These are phyloP conservation scores for Oryctes rhinoceros DNA, from an alignment of 1,140 invertebrate species.

Conservation along the genomic window DNA sequence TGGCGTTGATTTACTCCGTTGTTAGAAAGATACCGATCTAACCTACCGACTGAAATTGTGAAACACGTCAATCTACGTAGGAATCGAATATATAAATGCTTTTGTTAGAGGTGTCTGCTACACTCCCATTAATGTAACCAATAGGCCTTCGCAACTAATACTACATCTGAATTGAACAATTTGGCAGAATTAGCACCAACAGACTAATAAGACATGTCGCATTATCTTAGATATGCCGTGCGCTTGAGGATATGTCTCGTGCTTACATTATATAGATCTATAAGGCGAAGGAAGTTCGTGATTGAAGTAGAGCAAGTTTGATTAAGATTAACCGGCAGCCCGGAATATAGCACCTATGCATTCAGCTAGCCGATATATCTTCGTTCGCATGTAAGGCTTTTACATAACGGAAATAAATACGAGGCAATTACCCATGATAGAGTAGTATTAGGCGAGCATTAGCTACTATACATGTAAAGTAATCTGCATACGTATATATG, in stretches of 20 bases:
- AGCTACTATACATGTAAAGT: background rate
- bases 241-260: background rate
- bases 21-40: too few relatives aligned
- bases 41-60: too few relatives aligned
- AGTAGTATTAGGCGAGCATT: background rate
- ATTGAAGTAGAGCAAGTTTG: background rate
- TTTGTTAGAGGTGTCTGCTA: too few relatives aligned
- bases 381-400: background rate
- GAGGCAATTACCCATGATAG: background rate
- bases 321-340: background rate
- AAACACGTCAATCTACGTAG: too few relatives aligned
- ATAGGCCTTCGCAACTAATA: background rate
- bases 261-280: background rate
- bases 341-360: background rate
- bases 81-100: too few relatives aligned
- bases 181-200: background rate
- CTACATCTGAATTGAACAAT: background rate
- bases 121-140: too few relatives aligned
- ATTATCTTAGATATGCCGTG: background rate
- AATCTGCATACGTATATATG: background rate
- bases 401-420: conserved; percentile 15
- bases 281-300: background rate
- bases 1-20: too few relatives aligned
- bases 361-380: background rate
- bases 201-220: background rate